Base-by-base conservation (phyloP, 2,797 vertebrate species). In the Pseudochirops cupreus region DNA sequence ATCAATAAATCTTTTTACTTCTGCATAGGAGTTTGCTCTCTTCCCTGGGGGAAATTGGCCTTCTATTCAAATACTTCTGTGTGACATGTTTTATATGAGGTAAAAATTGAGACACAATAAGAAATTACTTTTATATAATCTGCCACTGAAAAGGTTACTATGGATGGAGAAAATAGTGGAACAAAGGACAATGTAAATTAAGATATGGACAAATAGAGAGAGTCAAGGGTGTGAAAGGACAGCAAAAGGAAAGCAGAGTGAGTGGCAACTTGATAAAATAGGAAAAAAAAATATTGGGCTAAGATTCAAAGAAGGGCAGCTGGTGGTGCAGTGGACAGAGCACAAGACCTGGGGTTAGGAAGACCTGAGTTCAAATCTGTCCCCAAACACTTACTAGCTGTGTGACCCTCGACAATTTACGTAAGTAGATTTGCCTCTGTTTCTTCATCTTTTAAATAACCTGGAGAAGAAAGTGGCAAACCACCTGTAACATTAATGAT, bases 1-100 rank as follows among this genome's bases (percentile, higher is more conserved):
- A 97, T 97, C 96, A 95, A 97, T 97, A 97, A 96, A 97, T 97
- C 87, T 58, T n/a, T 96, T 56, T 95, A 6, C 24, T 97, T 97
- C 97, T 96, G 95, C 2, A 0, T 13, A 92, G 62, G 28, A 52
- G 93, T 97, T 96, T 97, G 6, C 26, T 93, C 95, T 92, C 95
- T 97, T 95, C 58, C 87, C 91, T 97, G 93, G 93, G 96, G 93
- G 50, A 53, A 58, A 26, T 50, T 96, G 94, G 90, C 82, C 74
- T 97, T 98, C 95, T 90, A 91, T 96, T 96, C 94, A 97, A 95
- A 95, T 58, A 93, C 18, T 92, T 14, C 92, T 97, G 58, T 96
- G 46, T 95, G 53, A n/a, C 1, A 92, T 5, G 1, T 92, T 96
- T 93, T 55, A 87, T 5, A 93, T 54, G 52, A 90, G 56, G n/a